Percentiles rank a stretch among this genome's conserved stretches.
These are phyloP conservation scores for Protodeltote pygarga DNA, from an alignment of 2,888 invertebrate species.

Conservation along the genomic window DNA sequence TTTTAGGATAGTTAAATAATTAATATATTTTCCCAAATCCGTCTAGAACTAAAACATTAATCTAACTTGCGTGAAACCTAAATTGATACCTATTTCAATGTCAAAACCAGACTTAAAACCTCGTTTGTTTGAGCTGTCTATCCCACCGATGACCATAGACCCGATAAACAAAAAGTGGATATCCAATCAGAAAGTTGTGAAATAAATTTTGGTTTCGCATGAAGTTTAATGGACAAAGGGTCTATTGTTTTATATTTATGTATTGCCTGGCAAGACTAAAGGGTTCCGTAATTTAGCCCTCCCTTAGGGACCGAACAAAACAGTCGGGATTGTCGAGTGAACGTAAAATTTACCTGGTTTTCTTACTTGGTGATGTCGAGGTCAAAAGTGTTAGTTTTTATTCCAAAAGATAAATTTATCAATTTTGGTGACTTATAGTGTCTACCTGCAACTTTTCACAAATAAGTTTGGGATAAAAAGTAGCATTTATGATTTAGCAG, in stretches of 20 bases:
- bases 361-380: constrained; percentile 38
- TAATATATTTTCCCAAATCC: constrained; percentile 18
- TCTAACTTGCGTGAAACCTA: constrained; percentile 30
- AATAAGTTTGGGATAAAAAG: too few species aligned
- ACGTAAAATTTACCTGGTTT: constrained; percentile 58
- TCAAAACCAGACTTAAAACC: constrained; percentile 38
- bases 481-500: too few species aligned
- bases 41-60: constrained; percentile 23
- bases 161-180: constrained; percentile 52
- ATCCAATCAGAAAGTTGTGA: constrained; percentile 60
- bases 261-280: constrained; percentile 62
- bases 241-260: constrained; percentile 74
- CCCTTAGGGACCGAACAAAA: constrained; percentile 55
- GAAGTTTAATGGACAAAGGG: constrained; percentile 65
- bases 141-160: constrained; percentile 32
- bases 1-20: background rate
- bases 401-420: too few species aligned
- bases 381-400: constrained; percentile 24
- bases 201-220: constrained; percentile 63
- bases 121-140: constrained; percentile 27
- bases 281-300: constrained; percentile 64
- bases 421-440: too few species aligned
- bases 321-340: constrained; percentile 50
- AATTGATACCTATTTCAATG: constrained; percentile 50
- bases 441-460: too few species aligned